Conservation (phyloP, 2,888 invertebrate genomes). For the Tetrapedia diversipes region DNA sequence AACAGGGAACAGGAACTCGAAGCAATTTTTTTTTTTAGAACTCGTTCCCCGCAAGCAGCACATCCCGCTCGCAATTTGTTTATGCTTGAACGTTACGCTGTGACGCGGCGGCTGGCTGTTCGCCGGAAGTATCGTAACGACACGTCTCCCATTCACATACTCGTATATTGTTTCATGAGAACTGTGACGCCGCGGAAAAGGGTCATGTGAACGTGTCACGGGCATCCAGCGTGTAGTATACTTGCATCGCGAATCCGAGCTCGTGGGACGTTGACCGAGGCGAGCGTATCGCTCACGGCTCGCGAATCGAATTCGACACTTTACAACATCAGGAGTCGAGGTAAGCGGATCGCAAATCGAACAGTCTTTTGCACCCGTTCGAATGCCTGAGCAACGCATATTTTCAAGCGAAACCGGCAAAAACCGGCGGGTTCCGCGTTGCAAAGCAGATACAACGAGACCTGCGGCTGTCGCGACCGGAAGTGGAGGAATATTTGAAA, state of each 20-base stretch:
- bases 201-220: slow-evolving; percentile 82
- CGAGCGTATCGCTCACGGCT: slow-evolving; percentile 33
- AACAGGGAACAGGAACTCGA: too few relatives aligned
- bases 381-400: background rate
- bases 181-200: slow-evolving; percentile 82
- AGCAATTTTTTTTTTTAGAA: too few relatives aligned
- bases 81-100: slow-evolving; percentile 60
- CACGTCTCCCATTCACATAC: slow-evolving; percentile 78
- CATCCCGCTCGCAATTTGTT: slow-evolving; percentile 54
- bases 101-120: slow-evolving; percentile 69
- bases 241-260: slow-evolving; percentile 76
- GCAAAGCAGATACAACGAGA: background rate
- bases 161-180: slow-evolving; percentile 81
- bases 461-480: background rate
- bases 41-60: background rate
- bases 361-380: background rate
- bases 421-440: background rate
- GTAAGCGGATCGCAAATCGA: slow-evolving; percentile 6
- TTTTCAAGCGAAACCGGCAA: background rate
- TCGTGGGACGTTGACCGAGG: slow-evolving; percentile 79
- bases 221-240: slow-evolving; percentile 76
- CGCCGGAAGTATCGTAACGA: slow-evolving; percentile 82
- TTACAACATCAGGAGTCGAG: background rate
- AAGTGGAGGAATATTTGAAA: background rate
- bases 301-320: slow-evolving; percentile 43